phyloP scores from a whole-genome alignment of 2,113 vertebrate genomes.

The Petromus typicus region DNA sequence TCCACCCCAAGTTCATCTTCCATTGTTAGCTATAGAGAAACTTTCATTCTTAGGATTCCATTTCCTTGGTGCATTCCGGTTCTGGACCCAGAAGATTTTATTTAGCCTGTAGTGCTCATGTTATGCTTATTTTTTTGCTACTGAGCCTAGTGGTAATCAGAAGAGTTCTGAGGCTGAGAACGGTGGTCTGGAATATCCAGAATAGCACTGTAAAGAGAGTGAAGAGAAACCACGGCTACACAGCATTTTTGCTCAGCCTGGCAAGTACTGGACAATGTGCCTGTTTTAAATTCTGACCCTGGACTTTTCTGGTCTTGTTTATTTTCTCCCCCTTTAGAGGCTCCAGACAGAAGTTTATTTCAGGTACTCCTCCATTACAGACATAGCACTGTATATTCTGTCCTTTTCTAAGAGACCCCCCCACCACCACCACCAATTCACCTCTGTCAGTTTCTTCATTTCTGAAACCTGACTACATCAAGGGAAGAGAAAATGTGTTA shows the following conservation, averaged over 20 bases:
- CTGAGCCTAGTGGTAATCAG: background rate
- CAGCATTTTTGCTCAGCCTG: background rate
- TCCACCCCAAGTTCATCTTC: conserved; percentile 50
- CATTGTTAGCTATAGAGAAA: conserved; percentile 43
- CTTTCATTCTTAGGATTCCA: conserved; percentile 13
- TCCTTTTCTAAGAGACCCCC: too few relatives aligned
- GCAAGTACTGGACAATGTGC: background rate
- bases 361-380: conserved; percentile 66
- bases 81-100: background rate
- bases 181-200: conserved; percentile 4
- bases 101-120: conserved; percentile 4
- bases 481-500: background rate
- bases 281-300: conserved; percentile 57
- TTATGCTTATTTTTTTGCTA: background rate
- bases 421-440: background rate
- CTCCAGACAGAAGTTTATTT: conserved; percentile 63
- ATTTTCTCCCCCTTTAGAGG: conserved; percentile 58
- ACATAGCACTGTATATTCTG: conserved; percentile 56
- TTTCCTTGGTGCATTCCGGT: conserved; percentile 31
- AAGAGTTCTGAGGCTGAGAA: conserved; percentile 26
- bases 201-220: background rate
- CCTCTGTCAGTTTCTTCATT: conserved; percentile 30
- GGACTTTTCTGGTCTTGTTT: conserved; percentile 53
- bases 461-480: conserved; percentile 45
- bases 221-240: background rate